Percentiles rank a stretch among this genome's conserved stretches.
phyloP scores from a whole-genome alignment of 2,888 invertebrate species.

The Drosophila kokeensis region DNA sequence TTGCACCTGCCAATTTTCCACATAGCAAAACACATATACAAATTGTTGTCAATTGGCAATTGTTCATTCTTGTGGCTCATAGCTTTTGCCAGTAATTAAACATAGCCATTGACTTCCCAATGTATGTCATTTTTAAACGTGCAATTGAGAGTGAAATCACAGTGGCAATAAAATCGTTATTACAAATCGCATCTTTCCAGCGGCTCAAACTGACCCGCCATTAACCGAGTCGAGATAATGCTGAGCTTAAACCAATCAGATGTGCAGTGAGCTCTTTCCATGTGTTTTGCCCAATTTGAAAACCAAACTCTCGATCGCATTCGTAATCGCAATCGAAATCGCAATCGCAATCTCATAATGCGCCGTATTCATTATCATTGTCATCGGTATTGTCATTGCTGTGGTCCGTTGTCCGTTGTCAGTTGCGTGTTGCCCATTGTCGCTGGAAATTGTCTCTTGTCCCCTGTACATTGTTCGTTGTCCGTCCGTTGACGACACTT shows the following conservation, averaged over 20 bases:
- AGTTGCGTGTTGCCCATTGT: constrained; percentile 26
- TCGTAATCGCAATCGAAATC: constrained; percentile 18
- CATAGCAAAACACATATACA: neutral
- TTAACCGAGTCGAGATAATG: constrained; percentile 9
- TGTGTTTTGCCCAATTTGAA: constrained; percentile 72
- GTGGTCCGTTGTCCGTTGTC: constrained; percentile 22
- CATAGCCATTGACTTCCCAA: neutral
- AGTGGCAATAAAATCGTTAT: neutral
- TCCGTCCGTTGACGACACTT: constrained; percentile 38
- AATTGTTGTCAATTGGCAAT: neutral
- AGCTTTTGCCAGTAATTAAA: neutral
- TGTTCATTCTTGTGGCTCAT: neutral
- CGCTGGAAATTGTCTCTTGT: constrained; percentile 21
- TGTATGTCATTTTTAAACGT: neutral
- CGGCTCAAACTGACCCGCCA: neutral
- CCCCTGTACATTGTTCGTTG: constrained; percentile 18
- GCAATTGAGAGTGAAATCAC: neutral
- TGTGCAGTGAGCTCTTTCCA: constrained; percentile 47
- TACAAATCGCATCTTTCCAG: neutral
- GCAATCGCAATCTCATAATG: constrained; percentile 65
- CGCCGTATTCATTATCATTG: constrained; percentile 63
- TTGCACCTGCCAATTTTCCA: neutral
- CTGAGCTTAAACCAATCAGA: constrained; percentile 38
- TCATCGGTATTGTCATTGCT: constrained; percentile 43
- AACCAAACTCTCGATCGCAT: constrained; percentile 55